Base-by-base conservation (phyloP, 2,888 invertebrate species). In the Troides oblongomaculatus region DNA sequence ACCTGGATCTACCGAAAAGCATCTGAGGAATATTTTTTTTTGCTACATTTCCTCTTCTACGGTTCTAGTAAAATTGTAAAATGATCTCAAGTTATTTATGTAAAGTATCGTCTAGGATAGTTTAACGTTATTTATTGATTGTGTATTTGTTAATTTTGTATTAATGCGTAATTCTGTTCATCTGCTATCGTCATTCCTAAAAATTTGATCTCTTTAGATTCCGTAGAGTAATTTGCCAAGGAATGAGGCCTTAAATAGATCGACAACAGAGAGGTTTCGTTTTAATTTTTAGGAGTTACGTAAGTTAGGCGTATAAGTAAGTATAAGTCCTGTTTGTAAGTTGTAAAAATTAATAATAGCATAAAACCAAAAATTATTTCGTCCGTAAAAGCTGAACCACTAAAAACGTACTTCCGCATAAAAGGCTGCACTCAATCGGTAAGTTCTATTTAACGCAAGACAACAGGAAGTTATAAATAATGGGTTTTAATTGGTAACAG, bases 71-170 rank as follows among this genome's bases (percentile, higher is more conserved):
- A 82, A 86, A 85, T 84, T 86, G 86, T 85, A 84, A 83, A 88
- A 84, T 92, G 92, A 92, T 92, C 92, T 92, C 92, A 92, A 88
- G 88, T 89, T 90, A 88, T 90, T 89, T 88, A 89, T 87, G 82
- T 88, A 81, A 84, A 84, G 84, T 86, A 84, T 81, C 81, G 78
- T 79, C 79, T 82, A 84, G 80, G 81, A 79, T 87, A 86, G 84
- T 83, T 84, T 83, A 84, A 84, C 78, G 81, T 84, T 89, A 91
- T 89, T 90, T 89, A 88, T 87, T 84, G 77, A 80, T 81, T 72
- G 71, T 71, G 72, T 75, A 70, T 59, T 67, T 72, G 77, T 78
- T 76, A 73, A 75, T 69, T 67, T 64, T 75, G 73, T 77, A 75
- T 71, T 69, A 70, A 74, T 75, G 72, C 74, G 75, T 74, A 75